These are phyloP conservation scores for Isichthys henryi DNA, from an alignment of 2,113 vertebrate genomes.

Conservation along the genomic window DNA sequence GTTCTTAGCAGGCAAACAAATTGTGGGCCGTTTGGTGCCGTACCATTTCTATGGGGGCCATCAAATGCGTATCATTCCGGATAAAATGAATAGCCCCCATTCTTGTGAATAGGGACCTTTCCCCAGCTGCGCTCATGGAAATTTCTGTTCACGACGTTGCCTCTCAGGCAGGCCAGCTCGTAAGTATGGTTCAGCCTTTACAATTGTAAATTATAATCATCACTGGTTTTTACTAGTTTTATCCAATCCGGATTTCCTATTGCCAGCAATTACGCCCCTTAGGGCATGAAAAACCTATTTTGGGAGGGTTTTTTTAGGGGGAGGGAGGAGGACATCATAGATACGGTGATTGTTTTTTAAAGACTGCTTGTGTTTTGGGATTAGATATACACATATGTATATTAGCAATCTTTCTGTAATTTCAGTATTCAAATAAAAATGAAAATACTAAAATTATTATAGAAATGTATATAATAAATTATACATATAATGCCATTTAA, in stretches of 20 bases:
- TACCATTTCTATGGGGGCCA: constrained; percentile 26
- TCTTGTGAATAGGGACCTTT: neutral
- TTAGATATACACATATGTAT: neutral
- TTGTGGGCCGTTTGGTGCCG: neutral
- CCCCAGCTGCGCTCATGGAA: constrained; percentile 37
- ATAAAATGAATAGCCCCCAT: constrained; percentile 39
- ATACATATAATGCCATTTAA: neutral
- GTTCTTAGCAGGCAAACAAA: constrained; percentile 42
- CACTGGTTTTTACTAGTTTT: constrained; percentile 22
- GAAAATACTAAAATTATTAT: neutral
- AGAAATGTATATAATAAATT: neutral
- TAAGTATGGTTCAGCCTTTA: constrained; percentile 50
- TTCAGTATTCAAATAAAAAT: neutral
- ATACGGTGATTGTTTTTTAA: neutral
- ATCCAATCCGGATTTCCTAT: neutral
- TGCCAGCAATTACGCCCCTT: neutral
- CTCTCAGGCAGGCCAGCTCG: constrained; percentile 52
- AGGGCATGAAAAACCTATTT: constrained; percentile 3
- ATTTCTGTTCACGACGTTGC: constrained; percentile 59
- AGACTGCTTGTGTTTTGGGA: neutral
- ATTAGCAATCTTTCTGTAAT: neutral
- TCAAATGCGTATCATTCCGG: constrained; percentile 38
- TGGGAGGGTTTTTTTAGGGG: neutral
- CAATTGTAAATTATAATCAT: constrained; percentile 54
- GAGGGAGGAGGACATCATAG: neutral